Base-by-base conservation (phyloP, 2,888 invertebrate species). In the Sphaeridia pumilis region DNA sequence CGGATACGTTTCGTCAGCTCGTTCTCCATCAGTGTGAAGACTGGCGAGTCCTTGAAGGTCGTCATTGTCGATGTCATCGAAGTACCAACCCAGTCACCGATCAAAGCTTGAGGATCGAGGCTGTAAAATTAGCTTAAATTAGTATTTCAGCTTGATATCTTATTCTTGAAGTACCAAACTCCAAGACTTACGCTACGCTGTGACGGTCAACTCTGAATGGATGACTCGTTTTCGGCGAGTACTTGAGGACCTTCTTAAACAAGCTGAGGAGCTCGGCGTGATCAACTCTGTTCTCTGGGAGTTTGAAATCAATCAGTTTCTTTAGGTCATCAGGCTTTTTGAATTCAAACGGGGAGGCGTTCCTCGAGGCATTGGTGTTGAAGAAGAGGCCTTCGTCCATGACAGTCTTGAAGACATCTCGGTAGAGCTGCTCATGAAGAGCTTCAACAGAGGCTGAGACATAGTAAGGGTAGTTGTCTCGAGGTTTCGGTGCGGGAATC, bases 11-110 rank as follows among this genome's bases (percentile, higher is more conserved):
- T 24, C 3, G 26, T 5, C 7, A 50, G 44, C 17, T 43, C 50
- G 10, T 34, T 24, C 24, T 57, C 57, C 54, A 54, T 57, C 20
- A 57, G 38, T 24, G 51, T 57, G 22, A 42, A 54, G 2, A 57
- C 57, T 5, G 54, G 57, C 7, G 54, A 28, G 2, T 47, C 2
- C 12, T 31, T 31, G 26, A 51, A 57, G 3, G 47, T 54, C 4
- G 53, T 20, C 4, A 50, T 31, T 1, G 42, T 34, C 3, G 17
- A 14, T 25, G 38, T 45, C 47, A 57, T 47, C 2, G 50, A 41
- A 1, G 51, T 50, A 2, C 36, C 43, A 26, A 57, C 12, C 54
- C 52, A 51, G 26, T 57, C 57, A 2, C 54, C 57, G 1, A 54
- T 42, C 20, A 57, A 26, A 1, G 47, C 57, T 24, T 51, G 50